These are phyloP conservation scores for Conger conger DNA, from an alignment of 2,113 vertebrate genomes.

Conservation along the genomic window DNA sequence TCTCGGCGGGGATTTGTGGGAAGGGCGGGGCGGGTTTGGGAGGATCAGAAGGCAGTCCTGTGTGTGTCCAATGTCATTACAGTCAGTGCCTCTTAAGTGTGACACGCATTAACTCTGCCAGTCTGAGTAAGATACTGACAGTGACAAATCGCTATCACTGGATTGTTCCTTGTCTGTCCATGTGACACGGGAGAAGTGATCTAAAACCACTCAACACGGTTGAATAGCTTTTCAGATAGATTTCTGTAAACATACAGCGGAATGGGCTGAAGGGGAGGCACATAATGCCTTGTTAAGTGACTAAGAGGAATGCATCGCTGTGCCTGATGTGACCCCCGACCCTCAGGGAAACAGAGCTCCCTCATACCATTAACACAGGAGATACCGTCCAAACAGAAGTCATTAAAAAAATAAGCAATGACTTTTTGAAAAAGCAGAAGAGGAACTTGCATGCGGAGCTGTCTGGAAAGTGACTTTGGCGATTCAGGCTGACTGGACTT, in stretches of 20 bases:
- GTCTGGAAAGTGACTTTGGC: neutral
- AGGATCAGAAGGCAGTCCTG: conserved; percentile 47
- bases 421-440: conserved; percentile 1
- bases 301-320: neutral
- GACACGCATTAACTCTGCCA: conserved; percentile 61
- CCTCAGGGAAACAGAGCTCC: neutral
- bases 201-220: conserved; percentile 1
- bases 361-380: neutral
- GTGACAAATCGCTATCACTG: conserved; percentile 69
- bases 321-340: neutral
- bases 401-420: neutral
- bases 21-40: no score
- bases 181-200: conserved; percentile 12
- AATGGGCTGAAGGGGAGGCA: neutral
- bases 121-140: conserved; percentile 67
- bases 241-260: neutral
- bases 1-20: neutral
- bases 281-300: conserved; percentile 13
- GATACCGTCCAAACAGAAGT: neutral
- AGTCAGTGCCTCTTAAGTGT: conserved; percentile 64
- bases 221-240: conserved; percentile 4
- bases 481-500: conserved; percentile 55
- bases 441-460: conserved; percentile 19
- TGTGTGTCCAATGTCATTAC: conserved; percentile 75
- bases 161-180: conserved; percentile 44